A percentile compares a stretch with the other conserved stretches of the same genome.
Evolutionary conservation across 1,140 invertebrate genomes (phyloP).

Genomic region (Ceratosolen solmsi): DNA sequence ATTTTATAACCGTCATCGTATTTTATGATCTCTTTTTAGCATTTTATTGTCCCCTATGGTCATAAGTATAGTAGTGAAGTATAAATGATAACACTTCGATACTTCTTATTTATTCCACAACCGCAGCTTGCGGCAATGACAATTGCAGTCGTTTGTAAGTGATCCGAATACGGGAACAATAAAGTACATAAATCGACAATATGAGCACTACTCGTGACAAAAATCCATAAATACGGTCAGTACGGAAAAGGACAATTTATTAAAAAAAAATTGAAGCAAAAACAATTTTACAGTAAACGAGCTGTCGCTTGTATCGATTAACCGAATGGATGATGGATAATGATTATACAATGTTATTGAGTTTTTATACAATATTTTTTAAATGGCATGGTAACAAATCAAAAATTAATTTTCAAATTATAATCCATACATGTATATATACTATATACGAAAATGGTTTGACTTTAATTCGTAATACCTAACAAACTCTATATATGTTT

Average conservation of each 20-base stretch:
- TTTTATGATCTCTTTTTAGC: background rate
- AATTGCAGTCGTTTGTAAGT: background rate
- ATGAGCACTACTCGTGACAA: background rate
- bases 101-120: background rate
- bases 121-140: background rate
- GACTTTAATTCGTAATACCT: no score
- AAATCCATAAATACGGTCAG: slow-evolving; percentile 3
- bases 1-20: no score
- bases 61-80: background rate
- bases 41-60: background rate
- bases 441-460: no score
- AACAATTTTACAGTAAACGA: background rate
- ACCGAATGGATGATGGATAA: background rate
- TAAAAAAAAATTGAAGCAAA: background rate
- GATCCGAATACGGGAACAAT: background rate
- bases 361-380: background rate
- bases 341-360: background rate
- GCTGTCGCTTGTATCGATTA: background rate
- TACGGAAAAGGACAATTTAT: background rate
- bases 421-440: background rate
- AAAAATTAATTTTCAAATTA: background rate
- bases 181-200: background rate
- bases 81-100: background rate
- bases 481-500: no score
- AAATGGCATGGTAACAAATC: background rate